These are phyloP conservation scores for Lithophane leautieri DNA, from an alignment of 2,888 invertebrate genomes.

Conservation along the genomic window DNA sequence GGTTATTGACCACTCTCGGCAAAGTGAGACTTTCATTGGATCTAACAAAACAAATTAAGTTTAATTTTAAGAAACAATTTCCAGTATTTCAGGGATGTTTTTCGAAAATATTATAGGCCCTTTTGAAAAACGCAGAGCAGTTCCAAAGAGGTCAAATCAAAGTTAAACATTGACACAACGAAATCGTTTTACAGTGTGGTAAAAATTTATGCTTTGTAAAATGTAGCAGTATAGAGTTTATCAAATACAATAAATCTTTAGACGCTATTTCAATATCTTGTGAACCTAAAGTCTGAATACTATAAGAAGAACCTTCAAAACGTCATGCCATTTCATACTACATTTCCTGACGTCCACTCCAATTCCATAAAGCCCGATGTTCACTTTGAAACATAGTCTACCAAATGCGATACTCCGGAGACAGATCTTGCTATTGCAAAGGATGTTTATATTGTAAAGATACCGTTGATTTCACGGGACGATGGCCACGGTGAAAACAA, in stretches of 20 bases:
- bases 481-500: constrained; percentile 79
- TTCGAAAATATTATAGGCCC: not conserved
- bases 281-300: constrained; percentile 16
- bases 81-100: not conserved
- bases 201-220: too few species aligned
- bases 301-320: constrained; percentile 23
- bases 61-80: constrained; percentile 14
- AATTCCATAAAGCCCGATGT: constrained; percentile 32
- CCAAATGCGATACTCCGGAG: constrained; percentile 66
- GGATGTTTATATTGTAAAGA: constrained; percentile 76
- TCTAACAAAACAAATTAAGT: constrained; percentile 33
- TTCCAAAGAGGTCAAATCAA: too few species aligned
- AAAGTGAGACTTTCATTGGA: constrained; percentile 13
- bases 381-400: constrained; percentile 53
- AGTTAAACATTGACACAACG: not conserved
- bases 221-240: not conserved
- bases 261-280: constrained; percentile 2
- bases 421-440: constrained; percentile 77
- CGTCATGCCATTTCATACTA: constrained; percentile 28
- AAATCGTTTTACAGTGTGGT: not conserved
- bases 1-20: constrained; percentile 24
- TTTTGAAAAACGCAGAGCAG: not conserved
- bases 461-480: constrained; percentile 84
- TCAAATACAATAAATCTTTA: not conserved
- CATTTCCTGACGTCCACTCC: constrained; percentile 20